A percentile compares a stretch with the other conserved stretches of the same genome.
phyloP scores from a whole-genome alignment of 2,797 vertebrate genomes.

The Vireo griseus region DNA sequence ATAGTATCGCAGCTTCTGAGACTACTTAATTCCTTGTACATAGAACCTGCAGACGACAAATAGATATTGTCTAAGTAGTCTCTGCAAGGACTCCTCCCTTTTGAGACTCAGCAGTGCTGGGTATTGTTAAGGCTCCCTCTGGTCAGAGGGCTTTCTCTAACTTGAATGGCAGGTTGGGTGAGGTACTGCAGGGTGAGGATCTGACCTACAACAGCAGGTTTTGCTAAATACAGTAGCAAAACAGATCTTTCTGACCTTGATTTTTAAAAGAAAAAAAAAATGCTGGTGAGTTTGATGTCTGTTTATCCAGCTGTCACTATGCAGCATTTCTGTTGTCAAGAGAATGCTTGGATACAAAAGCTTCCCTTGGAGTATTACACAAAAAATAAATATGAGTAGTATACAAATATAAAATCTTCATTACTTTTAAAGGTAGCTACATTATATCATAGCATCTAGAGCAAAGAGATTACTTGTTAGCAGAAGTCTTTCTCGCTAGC shows the following conservation, averaged over 20 bases:
- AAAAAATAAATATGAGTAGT: background rate
- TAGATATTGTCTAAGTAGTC: background rate
- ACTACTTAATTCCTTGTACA: background rate
- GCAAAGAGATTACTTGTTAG: background rate
- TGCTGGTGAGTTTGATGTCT: accelerated
- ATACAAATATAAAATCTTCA: background rate
- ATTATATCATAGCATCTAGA: background rate
- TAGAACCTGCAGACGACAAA: background rate
- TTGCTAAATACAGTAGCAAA: background rate
- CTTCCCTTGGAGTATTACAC: background rate
- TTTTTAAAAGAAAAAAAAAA: background rate
- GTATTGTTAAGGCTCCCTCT: accelerated
- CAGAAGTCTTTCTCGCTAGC: background rate
- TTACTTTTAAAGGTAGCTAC: background rate
- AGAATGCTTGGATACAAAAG: background rate
- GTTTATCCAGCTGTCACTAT: background rate
- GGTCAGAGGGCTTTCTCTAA: background rate
- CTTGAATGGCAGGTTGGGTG: accelerated
- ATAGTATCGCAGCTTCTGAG: background rate
- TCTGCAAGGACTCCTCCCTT: background rate
- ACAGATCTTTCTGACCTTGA: background rate
- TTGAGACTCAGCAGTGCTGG: background rate
- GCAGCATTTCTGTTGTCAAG: background rate
- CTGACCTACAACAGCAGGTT: background rate
- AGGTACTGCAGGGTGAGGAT: background rate